phyloP scores from a whole-genome alignment of 2,888 invertebrate genomes.

The Drosophila anceps region DNA sequence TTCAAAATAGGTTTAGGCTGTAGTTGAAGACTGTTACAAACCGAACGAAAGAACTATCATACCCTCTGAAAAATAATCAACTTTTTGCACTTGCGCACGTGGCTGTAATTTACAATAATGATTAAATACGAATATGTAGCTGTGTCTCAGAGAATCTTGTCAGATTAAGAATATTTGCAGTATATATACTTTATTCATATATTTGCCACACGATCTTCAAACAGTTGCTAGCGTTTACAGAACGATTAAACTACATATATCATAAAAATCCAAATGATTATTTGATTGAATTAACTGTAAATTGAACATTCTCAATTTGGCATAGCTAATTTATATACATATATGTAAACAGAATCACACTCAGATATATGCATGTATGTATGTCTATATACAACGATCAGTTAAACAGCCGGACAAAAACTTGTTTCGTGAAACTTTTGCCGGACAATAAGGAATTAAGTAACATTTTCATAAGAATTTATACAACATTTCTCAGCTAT shows the following conservation, averaged over 20 bases:
- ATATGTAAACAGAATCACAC: background rate
- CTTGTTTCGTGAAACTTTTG: slow-evolving; percentile 48
- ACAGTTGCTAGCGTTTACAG: slow-evolving; percentile 20
- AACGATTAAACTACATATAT: slow-evolving; percentile 23
- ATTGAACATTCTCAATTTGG: slow-evolving; percentile 21
- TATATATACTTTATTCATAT: slow-evolving; percentile 3
- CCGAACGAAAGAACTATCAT: background rate
- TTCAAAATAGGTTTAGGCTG: background rate
- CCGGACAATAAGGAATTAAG: slow-evolving; percentile 40
- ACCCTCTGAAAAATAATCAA: background rate
- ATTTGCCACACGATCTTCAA: slow-evolving; percentile 20
- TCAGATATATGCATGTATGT: background rate
- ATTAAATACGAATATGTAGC: background rate
- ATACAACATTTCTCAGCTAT: slow-evolving; percentile 42
- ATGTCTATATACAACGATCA: slow-evolving; percentile 9
- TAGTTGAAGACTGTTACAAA: background rate
- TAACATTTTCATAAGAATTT: slow-evolving; percentile 46
- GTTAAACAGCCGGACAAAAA: slow-evolving; percentile 37
- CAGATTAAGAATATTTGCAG: slow-evolving; percentile 22
- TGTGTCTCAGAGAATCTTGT: slow-evolving; percentile 5
- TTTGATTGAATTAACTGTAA: slow-evolving; percentile 50
- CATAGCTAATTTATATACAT: background rate
- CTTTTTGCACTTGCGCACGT: background rate
- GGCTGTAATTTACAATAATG: slow-evolving; percentile 19
- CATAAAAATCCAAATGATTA: slow-evolving; percentile 38